phyloP scores from a whole-genome alignment of 2,797 vertebrate species.

The Eulemur mongoz region DNA sequence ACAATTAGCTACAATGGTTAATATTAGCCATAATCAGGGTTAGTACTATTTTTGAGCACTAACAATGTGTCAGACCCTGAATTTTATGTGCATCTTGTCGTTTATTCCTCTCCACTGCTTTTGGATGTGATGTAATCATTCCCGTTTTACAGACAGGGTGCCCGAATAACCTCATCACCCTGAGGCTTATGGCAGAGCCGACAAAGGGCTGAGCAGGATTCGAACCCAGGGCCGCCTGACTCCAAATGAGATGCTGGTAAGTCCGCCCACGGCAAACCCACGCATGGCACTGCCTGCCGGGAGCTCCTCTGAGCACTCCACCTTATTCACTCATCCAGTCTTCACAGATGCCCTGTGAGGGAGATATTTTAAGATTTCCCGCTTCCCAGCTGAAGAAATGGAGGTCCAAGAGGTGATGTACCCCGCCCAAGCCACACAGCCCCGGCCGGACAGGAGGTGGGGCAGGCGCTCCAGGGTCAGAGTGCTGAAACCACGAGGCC shows the following conservation, averaged over 20 bases:
- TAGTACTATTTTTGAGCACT: neutral
- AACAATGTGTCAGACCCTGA: neutral
- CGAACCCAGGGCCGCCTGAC: neutral
- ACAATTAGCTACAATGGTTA: neutral
- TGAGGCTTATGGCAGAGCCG: neutral
- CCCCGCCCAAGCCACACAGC: neutral
- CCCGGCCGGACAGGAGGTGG: neutral
- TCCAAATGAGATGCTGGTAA: neutral
- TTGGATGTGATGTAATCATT: neutral
- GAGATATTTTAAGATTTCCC: neutral
- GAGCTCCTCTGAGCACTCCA: neutral
- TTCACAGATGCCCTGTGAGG: neutral
- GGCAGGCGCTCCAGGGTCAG: accelerated
- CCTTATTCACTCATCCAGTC: neutral
- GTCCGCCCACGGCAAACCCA: neutral
- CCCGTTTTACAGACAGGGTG: neutral
- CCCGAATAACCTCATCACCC: neutral
- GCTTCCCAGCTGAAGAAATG: neutral
- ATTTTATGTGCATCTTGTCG: neutral
- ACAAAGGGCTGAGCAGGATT: neutral
- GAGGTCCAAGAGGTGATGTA: neutral
- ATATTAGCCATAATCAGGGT: neutral
- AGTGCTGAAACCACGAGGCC: neutral
- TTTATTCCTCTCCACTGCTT: neutral
- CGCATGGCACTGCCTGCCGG: accelerated